A percentile compares a stretch with the other conserved stretches of the same genome.
Conservation (phyloP, 2,113 vertebrate genomes). For the Eclectus roratus region DNA sequence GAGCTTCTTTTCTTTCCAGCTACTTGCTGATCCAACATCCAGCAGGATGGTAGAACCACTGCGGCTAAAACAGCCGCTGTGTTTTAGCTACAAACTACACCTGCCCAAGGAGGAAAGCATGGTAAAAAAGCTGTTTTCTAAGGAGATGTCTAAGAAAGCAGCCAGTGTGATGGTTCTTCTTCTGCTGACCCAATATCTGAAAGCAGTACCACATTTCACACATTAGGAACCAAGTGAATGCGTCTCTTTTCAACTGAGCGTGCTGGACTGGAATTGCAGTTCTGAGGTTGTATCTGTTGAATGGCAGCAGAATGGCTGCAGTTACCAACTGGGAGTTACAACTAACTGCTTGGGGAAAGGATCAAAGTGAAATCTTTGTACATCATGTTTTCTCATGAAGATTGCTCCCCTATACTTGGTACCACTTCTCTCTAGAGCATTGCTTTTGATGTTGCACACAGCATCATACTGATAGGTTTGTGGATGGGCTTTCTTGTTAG, state of each 20-base stretch:
- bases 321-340: background rate
- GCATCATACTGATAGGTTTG: background rate
- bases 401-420: background rate
- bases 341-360: background rate
- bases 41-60: background rate
- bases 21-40: background rate
- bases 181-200: background rate
- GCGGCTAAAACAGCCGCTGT: background rate
- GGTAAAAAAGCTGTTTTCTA: background rate
- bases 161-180: background rate
- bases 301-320: background rate
- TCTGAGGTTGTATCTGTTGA: background rate
- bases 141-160: background rate
- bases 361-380: background rate
- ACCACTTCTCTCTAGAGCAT: background rate
- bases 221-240: fast-evolving
- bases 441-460: background rate
- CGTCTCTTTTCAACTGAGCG: background rate
- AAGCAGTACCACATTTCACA: background rate
- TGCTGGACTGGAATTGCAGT: background rate
- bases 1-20: background rate
- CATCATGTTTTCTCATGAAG: background rate
- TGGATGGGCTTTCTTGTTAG: background rate
- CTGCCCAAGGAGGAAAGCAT: background rate
- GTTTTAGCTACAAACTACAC: background rate